Evolutionary conservation across 2,888 invertebrate species (phyloP).

Genomic region (Trichogramma evanescens): DNA sequence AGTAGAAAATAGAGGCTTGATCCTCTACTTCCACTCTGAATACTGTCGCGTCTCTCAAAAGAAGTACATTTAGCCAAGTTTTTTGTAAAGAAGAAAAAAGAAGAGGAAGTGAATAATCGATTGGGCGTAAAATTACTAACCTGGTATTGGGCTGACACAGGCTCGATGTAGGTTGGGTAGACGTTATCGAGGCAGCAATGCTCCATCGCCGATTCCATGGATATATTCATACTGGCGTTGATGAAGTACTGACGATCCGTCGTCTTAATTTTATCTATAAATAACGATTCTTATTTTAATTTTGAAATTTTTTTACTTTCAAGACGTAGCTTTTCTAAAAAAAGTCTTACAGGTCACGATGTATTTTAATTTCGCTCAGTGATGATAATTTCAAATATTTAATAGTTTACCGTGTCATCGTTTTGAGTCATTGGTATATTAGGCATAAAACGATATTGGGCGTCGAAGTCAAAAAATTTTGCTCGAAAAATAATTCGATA

Average conservation of each 20-base stretch:
- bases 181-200: conserved; percentile 20
- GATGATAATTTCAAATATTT: no score
- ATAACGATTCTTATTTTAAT: background rate
- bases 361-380: background rate
- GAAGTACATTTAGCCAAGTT: no score
- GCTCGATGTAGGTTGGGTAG: conserved; percentile 18
- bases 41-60: no score
- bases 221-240: conserved; percentile 12
- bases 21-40: no score
- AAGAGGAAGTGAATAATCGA: no score
- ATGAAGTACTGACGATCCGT: background rate
- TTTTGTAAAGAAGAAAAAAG: no score
- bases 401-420: no score
- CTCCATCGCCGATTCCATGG: conserved; percentile 21
- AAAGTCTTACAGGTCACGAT: background rate
- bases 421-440: no score
- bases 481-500: no score
- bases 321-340: background rate
- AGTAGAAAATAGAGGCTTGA: no score
- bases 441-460: no score
- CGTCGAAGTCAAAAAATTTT: no score
- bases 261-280: background rate
- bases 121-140: conserved; percentile 7
- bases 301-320: background rate
- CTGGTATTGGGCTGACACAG: conserved; percentile 17